phyloP scores from a whole-genome alignment of 2,888 invertebrate genomes.

The Molorchus minor region DNA sequence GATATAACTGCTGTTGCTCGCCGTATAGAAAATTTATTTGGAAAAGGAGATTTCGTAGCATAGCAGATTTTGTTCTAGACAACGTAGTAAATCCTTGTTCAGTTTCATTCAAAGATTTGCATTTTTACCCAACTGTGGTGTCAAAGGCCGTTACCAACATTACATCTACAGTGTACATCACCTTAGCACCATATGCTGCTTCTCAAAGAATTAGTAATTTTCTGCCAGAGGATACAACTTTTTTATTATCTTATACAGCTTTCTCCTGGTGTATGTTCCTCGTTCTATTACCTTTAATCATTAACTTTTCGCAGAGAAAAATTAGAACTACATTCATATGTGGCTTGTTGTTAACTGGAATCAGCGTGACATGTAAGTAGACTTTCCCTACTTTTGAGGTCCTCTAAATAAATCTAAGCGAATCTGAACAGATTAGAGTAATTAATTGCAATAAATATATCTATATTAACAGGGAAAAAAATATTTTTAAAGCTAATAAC shows the following conservation, averaged over 20 bases:
- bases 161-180: constrained; percentile 39
- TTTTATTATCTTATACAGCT: constrained; percentile 46
- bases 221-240: constrained; percentile 44
- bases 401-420: no score
- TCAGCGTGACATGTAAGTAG: constrained; percentile 47
- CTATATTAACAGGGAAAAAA: no score
- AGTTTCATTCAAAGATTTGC: constrained; percentile 38
- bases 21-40: constrained; percentile 44
- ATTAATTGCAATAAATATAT: no score
- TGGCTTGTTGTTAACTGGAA: constrained; percentile 41
- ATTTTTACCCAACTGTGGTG: constrained; percentile 45
- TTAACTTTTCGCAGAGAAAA: constrained; percentile 39
- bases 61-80: constrained; percentile 40
- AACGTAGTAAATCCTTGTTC: constrained; percentile 41
- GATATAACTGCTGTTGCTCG: constrained; percentile 36
- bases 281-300: constrained; percentile 43
- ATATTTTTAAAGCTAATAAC: no score
- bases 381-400: no score
- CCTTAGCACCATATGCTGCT: constrained; percentile 41
- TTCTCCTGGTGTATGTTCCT: constrained; percentile 51
- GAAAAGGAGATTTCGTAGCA: constrained; percentile 36
- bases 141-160: constrained; percentile 38
- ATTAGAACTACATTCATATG: constrained; percentile 40
- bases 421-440: no score
- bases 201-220: constrained; percentile 33